Evolutionary conservation across 2,113 vertebrate genomes (phyloP).

Genomic region (Colossoma macropomum): DNA sequence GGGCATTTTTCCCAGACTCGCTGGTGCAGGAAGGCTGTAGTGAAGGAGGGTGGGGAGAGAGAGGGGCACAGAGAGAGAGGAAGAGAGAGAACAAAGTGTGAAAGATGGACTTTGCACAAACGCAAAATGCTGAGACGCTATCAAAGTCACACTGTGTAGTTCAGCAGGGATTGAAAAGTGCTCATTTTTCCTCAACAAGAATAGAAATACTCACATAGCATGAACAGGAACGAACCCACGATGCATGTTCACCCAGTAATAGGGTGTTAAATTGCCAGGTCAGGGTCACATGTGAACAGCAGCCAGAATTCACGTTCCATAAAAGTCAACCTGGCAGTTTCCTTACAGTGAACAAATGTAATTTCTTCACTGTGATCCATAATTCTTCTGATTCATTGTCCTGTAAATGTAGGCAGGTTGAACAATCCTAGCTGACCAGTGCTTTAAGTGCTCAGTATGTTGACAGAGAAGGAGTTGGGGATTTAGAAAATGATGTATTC

Average conservation of each 20-base stretch:
- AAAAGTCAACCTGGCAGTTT: neutral
- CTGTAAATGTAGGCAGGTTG: neutral
- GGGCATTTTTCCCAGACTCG: constrained; percentile 28
- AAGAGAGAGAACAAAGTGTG: neutral
- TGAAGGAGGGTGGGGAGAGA: neutral
- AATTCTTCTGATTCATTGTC: neutral
- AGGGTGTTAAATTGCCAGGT: neutral
- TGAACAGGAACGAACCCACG: neutral
- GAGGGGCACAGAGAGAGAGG: neutral
- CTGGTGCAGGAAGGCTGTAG: constrained; percentile 12
- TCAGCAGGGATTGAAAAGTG: neutral
- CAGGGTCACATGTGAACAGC: neutral
- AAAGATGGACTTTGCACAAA: neutral
- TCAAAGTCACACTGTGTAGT: neutral
- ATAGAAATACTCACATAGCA: neutral
- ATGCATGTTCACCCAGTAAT: neutral
- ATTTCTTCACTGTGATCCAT: neutral
- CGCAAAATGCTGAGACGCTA: neutral
- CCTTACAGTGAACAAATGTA: neutral
- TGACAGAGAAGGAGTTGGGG: too few relatives aligned
- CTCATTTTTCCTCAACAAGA: neutral
- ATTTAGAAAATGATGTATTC: neutral
- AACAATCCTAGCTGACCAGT: neutral
- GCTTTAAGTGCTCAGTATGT: neutral
- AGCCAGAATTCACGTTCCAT: neutral